A percentile compares a stretch with the other conserved stretches of the same genome.
Evolutionary conservation across 2,888 invertebrate species (phyloP).

Genomic region (Mactromeris polynyma): DNA sequence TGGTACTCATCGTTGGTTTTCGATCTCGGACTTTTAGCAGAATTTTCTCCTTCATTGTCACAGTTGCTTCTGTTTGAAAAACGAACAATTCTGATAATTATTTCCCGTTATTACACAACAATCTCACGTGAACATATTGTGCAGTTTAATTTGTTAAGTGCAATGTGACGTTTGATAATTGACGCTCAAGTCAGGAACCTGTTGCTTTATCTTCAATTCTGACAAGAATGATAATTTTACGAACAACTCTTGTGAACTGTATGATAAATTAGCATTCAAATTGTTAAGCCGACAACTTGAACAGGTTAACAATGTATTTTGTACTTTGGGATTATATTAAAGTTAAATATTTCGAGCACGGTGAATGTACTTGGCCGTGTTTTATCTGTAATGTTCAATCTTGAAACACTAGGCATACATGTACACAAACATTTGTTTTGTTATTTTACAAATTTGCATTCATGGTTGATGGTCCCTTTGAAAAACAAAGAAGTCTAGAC

Average conservation of each 20-base stretch:
- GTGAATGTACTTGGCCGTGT: background rate
- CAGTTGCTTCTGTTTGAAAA: background rate
- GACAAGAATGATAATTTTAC: slow-evolving; percentile 2
- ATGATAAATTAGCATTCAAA: background rate
- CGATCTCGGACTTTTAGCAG: too few relatives aligned
- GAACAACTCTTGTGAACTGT: background rate
- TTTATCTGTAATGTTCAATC: background rate
- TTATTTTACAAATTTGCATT: slow-evolving; percentile 21
- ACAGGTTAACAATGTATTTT: background rate
- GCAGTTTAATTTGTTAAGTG: background rate
- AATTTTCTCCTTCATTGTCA: too few relatives aligned
- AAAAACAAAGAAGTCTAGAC: slow-evolving; percentile 43
- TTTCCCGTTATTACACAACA: background rate
- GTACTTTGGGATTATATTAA: background rate
- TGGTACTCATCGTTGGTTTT: too few relatives aligned
- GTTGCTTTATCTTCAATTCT: background rate
- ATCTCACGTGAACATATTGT: background rate
- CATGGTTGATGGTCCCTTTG: slow-evolving; percentile 10
- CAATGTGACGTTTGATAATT: background rate
- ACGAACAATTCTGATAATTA: background rate
- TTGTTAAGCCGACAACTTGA: background rate
- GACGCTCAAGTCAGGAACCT: background rate
- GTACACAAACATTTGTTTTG: slow-evolving; percentile 26
- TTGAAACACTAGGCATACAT: background rate
- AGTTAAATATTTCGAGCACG: background rate